Base-by-base conservation (phyloP, 2,888 invertebrate genomes). In the Andrena chrysosceles region DNA sequence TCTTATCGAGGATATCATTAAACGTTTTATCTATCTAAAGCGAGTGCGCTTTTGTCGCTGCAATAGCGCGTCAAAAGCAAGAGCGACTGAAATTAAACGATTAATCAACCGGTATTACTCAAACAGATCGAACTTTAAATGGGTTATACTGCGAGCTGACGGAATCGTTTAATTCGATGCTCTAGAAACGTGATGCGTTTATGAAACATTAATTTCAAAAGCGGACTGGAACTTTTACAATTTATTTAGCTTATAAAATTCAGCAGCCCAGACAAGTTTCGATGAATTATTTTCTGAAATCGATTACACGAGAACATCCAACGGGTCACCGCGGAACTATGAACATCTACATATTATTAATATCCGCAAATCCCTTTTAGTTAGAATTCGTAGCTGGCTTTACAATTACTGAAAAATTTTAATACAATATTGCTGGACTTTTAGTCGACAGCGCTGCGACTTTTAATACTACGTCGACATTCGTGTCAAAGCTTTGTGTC, bases 11-110 rank as follows among this genome's bases (percentile, higher is more conserved):
- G 35, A 23, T 63, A 63, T 63, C 35, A 13, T 33, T 60, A 26
- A 70, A 49, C 33, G 54, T 48, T 33, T 35, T 16, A 3, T 13
- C 26, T 13, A 13, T 1, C 16, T 3, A 35, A 59, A 78, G 31
- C n/a, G 8, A 42, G 10, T 42, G 10, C 54, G 2, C 42, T 48
- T 48, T 33, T 23, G 20, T n/a, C 10, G 7, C 6, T 10, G 31
- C 54, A 16, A 42, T 16, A 42, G 29, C 42, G 13, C 5, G 42
- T 68, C 42, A 35, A 62, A 75, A 60, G 35, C 49, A 60, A 52
- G 42, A 60, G 20, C 13, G 20, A 56, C 63, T 67, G 26, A 31
- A 72, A 63, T 72, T 63, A 63, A 81, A 80, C 66, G 66, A 77
- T 80, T 66, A 71, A 70, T 77, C 64, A 79, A 16, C 54, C 1